A percentile compares a stretch with the other conserved stretches of the same genome.
These are phyloP conservation scores for Chaetophractus vellerosus DNA, from an alignment of 2,797 vertebrate genomes.

Conservation along the genomic window DNA sequence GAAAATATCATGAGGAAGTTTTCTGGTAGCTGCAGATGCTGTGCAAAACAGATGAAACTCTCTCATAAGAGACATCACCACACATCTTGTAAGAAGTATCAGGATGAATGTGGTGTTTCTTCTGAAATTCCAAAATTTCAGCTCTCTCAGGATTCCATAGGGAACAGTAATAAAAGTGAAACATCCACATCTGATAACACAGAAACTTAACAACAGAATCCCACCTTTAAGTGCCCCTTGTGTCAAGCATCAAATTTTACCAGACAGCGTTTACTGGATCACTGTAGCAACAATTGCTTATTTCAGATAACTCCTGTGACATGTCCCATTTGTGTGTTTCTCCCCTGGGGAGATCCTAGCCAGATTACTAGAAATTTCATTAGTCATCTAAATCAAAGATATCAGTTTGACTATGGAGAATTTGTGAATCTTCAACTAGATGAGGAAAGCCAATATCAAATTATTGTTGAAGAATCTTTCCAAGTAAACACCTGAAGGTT, in stretches of 20 bases:
- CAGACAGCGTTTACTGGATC: constrained; percentile 90
- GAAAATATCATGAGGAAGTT: constrained; percentile 88
- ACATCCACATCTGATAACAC: constrained; percentile 86
- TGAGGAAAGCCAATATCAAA: constrained; percentile 88
- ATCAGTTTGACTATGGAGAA: constrained; percentile 90
- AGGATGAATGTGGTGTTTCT: constrained; percentile 88
- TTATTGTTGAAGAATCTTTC: constrained; percentile 87
- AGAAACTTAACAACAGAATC: constrained; percentile 89
- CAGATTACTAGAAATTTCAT: constrained; percentile 90
- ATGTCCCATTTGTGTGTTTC: constrained; percentile 92
- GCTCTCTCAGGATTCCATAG: constrained; percentile 85
- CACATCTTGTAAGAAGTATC: constrained; percentile 89
- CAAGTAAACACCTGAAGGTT: constrained; percentile 85
- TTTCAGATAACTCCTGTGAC: constrained; percentile 90
- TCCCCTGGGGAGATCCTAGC: constrained; percentile 91
- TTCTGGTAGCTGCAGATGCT: constrained; percentile 87
- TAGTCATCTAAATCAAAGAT: constrained; percentile 87
- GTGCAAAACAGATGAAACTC: constrained; percentile 89
- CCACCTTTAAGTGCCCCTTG: constrained; percentile 91
- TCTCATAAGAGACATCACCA: constrained; percentile 89
- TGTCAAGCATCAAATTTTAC: constrained; percentile 91
- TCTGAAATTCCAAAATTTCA: constrained; percentile 87
- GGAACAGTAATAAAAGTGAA: constrained; percentile 90
- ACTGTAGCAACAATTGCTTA: constrained; percentile 90
- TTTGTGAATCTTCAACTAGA: constrained; percentile 89